phyloP scores from a whole-genome alignment of 2,888 invertebrate genomes.

The Dicyrtoma fusca region DNA sequence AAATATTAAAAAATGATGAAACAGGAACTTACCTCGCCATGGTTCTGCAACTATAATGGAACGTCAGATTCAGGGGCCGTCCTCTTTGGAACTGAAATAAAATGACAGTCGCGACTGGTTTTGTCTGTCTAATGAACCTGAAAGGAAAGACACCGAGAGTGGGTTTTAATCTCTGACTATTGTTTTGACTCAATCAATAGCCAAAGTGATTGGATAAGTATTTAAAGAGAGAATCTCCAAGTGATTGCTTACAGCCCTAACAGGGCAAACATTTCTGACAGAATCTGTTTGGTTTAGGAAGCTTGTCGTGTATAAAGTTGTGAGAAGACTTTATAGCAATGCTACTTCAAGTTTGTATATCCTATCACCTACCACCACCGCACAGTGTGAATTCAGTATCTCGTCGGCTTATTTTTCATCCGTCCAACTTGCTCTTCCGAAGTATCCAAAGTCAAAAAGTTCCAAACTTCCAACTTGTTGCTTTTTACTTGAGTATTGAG shows the following conservation, averaged over 20 bases:
- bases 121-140: conserved; percentile 26
- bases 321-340: too few species aligned
- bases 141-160: background rate
- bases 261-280: conserved; percentile 20
- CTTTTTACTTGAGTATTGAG: too few species aligned
- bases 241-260: conserved; percentile 9
- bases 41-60: background rate
- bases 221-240: background rate
- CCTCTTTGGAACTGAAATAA: conserved; percentile 8
- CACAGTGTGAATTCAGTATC: background rate
- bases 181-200: background rate
- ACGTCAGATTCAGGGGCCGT: background rate
- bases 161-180: background rate
- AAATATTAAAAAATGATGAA: too few species aligned
- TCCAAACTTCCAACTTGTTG: too few species aligned
- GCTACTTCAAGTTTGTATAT: background rate
- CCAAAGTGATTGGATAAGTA: background rate
- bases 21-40: conserved; percentile 1
- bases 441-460: too few species aligned
- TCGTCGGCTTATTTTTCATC: too few species aligned
- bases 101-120: conserved; percentile 1
- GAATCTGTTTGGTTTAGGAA: background rate
- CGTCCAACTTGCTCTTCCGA: too few species aligned
- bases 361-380: background rate
- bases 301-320: too few species aligned